These are phyloP conservation scores for Pachyramphus minor DNA, from an alignment of 2,113 vertebrate genomes.

Conservation along the genomic window DNA sequence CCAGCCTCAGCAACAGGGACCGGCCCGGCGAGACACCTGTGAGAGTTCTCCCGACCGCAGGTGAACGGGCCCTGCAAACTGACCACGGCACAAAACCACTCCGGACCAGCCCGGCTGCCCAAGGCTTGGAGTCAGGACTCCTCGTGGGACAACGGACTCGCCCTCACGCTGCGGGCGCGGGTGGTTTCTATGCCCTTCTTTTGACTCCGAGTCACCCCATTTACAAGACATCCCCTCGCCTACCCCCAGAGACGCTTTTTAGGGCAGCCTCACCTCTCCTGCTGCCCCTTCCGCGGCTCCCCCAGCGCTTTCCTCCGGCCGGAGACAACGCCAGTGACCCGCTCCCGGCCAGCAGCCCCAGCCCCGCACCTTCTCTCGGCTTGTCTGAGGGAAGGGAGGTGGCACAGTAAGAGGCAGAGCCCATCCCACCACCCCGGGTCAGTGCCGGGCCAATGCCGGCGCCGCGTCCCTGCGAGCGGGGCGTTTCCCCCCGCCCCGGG, in stretches of 20 bases:
- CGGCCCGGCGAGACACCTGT: background rate
- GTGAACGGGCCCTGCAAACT: background rate
- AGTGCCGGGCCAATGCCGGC: background rate
- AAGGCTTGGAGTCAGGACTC: accelerated
- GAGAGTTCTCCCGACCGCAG: background rate
- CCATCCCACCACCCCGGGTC: background rate
- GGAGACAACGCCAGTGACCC: background rate
- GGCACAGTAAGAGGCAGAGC: background rate
- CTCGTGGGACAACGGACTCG: background rate
- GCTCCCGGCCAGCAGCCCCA: background rate
- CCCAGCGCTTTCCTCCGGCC: background rate
- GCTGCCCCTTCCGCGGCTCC: background rate
- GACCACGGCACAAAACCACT: accelerated
- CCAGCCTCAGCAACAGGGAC: accelerated
- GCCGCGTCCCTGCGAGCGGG: background rate
- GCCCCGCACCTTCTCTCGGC: background rate
- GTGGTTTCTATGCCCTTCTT: accelerated
- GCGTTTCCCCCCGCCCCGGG: background rate
- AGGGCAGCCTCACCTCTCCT: background rate
- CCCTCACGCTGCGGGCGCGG: background rate
- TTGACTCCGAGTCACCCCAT: background rate
- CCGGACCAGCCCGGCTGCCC: background rate
- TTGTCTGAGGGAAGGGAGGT: background rate
- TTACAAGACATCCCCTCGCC: accelerated
- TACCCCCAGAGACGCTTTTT: background rate